Evolutionary conservation across 2,888 invertebrate genomes (phyloP).

Genomic region (Meghimatium bilineatum): DNA sequence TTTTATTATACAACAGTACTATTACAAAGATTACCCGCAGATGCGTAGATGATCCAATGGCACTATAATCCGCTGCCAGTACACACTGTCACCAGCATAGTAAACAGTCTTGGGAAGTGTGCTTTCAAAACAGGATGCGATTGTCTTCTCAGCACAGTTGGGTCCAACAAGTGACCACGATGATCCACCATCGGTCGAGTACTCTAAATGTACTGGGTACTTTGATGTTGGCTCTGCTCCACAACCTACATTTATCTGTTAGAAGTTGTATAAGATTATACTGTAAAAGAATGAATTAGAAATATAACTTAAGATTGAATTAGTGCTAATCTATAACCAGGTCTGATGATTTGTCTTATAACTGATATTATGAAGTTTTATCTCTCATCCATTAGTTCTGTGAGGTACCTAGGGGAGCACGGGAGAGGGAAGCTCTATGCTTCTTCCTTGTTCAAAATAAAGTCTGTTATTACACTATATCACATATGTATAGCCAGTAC

Average conservation of each 20-base stretch:
- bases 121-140: conserved; percentile 68
- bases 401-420: too few relatives aligned
- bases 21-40: conserved; percentile 72
- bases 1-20: too few relatives aligned
- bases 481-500: too few relatives aligned
- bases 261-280: background rate
- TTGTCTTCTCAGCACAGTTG: conserved; percentile 68
- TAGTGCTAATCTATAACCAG: too few relatives aligned
- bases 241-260: conserved; percentile 78
- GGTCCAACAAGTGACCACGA: conserved; percentile 75
- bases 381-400: too few relatives aligned
- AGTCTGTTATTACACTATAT: too few relatives aligned
- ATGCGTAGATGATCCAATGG: conserved; percentile 74
- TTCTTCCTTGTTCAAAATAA: too few relatives aligned
- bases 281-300: too few relatives aligned
- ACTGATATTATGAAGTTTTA: too few relatives aligned
- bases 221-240: conserved; percentile 68
- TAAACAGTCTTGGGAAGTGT: conserved; percentile 72
- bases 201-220: conserved; percentile 76
- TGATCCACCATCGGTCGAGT: conserved; percentile 76
- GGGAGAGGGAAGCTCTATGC: too few relatives aligned
- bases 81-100: conserved; percentile 74
- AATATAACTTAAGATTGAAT: too few relatives aligned
- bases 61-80: conserved; percentile 75
- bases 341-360: too few relatives aligned